Percentiles rank a stretch among this genome's conserved stretches.
Evolutionary conservation across 2,113 vertebrate species (phyloP).

Genomic region (Raja brachyura): DNA sequence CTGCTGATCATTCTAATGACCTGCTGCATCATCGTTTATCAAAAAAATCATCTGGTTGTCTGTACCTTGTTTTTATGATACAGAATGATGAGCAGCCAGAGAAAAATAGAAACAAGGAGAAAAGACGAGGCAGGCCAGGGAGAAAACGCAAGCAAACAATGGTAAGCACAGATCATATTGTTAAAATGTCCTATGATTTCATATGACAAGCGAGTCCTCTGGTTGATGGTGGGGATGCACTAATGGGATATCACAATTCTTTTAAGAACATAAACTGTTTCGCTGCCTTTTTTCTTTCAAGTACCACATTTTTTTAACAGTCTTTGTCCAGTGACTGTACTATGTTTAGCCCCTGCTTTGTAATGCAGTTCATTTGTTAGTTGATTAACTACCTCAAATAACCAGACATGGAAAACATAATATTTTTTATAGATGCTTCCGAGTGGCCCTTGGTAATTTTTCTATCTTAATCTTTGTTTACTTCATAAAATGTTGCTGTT

Average conservation of each 20-base stretch:
- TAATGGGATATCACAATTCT: constrained; percentile 27
- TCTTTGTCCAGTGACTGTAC: constrained; percentile 12
- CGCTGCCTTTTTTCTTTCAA: background rate
- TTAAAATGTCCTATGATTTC: constrained; percentile 27
- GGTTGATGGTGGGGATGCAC: constrained; percentile 11
- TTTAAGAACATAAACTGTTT: background rate
- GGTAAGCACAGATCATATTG: constrained; percentile 61
- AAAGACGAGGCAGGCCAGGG: constrained; percentile 73
- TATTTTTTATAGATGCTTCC: background rate
- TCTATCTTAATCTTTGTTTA: background rate
- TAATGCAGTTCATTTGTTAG: background rate
- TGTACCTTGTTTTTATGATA: constrained; percentile 43
- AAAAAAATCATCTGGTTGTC: constrained; percentile 33
- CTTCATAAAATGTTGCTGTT: background rate
- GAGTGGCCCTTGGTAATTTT: background rate
- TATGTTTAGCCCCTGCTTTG: background rate
- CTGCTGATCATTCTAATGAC: constrained; percentile 34
- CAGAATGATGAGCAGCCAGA: constrained; percentile 75
- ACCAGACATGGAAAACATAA: background rate
- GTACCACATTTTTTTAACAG: background rate
- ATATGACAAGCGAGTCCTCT: constrained; percentile 4
- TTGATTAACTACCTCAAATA: background rate
- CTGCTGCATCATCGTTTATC: constrained; percentile 10
- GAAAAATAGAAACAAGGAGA: constrained; percentile 64
- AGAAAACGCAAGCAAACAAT: constrained; percentile 77